A percentile compares a stretch with the other conserved stretches of the same genome.
Evolutionary conservation across 1,140 invertebrate genomes (phyloP).

Genomic region (Rhopalosiphum maidis): DNA sequence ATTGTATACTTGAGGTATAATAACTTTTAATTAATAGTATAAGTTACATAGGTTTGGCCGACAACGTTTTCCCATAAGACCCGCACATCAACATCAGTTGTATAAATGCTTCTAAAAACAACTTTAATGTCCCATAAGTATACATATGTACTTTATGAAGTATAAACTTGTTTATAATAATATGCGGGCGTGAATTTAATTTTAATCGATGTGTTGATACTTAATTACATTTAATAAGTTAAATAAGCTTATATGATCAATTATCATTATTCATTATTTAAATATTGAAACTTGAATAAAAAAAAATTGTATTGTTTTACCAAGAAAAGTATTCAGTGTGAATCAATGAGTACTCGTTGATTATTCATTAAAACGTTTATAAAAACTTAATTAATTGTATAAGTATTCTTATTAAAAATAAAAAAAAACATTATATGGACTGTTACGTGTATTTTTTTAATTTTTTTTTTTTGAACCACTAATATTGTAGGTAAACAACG

Average conservation of each 20-base stretch:
- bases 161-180: background rate
- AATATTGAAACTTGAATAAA: background rate
- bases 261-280: background rate
- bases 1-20: background rate
- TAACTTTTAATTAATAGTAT: background rate
- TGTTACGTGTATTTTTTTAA: background rate
- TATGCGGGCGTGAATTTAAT: background rate
- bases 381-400: background rate
- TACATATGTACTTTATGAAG: background rate
- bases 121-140: background rate
- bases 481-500: background rate
- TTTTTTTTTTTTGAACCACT: background rate
- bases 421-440: background rate
- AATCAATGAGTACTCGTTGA: background rate
- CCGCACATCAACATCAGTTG: background rate
- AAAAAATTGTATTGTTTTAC: background rate
- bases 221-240: background rate
- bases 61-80: background rate
- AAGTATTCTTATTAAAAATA: background rate
- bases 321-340: background rate
- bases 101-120: background rate
- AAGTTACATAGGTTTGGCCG: background rate
- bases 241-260: background rate
- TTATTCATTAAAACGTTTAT: background rate
- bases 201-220: background rate